phyloP scores from a whole-genome alignment of 2,797 vertebrate genomes.

The Dipus sagitta region DNA sequence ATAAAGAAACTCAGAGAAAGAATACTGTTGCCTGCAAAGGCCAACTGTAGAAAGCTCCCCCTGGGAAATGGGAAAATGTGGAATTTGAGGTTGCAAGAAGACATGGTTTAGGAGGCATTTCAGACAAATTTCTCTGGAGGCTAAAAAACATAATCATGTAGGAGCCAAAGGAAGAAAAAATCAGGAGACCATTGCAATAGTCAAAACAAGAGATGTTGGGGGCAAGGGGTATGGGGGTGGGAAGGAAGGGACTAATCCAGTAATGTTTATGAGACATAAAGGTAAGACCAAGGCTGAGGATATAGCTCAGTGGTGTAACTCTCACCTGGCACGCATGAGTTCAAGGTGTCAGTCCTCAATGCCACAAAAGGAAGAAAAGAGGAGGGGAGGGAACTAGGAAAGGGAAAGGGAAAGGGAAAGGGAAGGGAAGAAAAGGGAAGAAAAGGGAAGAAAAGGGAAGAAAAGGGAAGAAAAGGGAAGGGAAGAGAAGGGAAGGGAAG shows the following conservation, averaged over 20 bases:
- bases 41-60: background rate
- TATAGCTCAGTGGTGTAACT: background rate
- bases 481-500: background rate
- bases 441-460: background rate
- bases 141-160: background rate
- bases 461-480: no score
- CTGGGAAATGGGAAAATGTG: background rate
- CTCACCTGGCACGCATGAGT: background rate
- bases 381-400: background rate
- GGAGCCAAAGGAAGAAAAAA: background rate
- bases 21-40: background rate
- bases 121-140: background rate
- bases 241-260: background rate
- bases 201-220: background rate
- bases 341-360: background rate
- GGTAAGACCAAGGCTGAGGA: background rate
- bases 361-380: background rate
- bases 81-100: background rate
- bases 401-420: background rate
- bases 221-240: background rate
- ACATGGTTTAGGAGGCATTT: background rate
- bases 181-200: background rate
- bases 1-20: background rate
- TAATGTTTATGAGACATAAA: background rate
- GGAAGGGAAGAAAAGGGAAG: background rate